Evolutionary conservation across 2,797 vertebrate genomes (phyloP).

Genomic region (Rhynchonycteris naso): DNA sequence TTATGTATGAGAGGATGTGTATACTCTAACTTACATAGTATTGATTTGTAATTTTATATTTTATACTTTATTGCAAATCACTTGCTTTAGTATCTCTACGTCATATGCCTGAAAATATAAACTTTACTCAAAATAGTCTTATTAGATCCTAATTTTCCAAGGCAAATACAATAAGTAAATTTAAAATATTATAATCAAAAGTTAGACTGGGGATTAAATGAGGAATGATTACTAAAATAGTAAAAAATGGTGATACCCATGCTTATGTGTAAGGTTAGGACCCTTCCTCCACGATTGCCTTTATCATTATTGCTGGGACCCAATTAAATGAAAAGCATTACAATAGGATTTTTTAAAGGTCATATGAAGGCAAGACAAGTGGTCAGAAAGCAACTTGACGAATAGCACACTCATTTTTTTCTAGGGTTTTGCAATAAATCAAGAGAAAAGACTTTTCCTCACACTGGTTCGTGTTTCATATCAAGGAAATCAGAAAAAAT

Average conservation of each 20-base stretch:
- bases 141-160: conserved; percentile 46
- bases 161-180: conserved; percentile 12
- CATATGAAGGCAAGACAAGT: not conserved
- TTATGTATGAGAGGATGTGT: not conserved
- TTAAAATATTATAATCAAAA: conserved; percentile 33
- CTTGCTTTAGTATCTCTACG: conserved; percentile 36
- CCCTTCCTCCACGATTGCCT: not conserved
- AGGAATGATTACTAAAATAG: not conserved
- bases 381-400: conserved; percentile 23
- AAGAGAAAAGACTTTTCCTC: not conserved
- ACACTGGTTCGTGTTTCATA: not conserved
- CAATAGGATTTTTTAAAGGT: conserved; percentile 41
- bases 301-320: conserved; percentile 22
- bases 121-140: conserved; percentile 26
- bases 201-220: not conserved
- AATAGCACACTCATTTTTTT: not conserved
- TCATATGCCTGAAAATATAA: conserved; percentile 47
- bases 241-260: not conserved
- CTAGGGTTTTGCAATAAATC: conserved; percentile 10
- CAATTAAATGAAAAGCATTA: conserved; percentile 5
- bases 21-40: not conserved
- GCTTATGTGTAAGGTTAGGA: not conserved
- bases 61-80: conserved; percentile 13
- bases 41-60: conserved; percentile 30
- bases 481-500: conserved; percentile 38